Evolutionary conservation across 2,797 vertebrate genomes (phyloP), one percentile per base, ranked within the genome.

Genomic region (Typhlichthys eigenmanni): DNA sequence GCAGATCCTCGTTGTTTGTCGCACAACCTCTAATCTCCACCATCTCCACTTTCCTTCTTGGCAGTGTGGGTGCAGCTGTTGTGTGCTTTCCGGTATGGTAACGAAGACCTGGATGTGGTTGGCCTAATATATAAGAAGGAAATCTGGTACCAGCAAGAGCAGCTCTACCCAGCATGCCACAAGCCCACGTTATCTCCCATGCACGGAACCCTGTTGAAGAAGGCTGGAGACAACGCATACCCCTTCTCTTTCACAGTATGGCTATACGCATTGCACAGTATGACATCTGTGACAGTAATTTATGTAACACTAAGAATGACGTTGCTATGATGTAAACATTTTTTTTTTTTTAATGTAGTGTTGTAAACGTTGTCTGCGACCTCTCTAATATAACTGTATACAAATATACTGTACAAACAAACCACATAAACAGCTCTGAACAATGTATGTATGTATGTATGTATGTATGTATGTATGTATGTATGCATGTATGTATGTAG

Each of bases 51-150:
- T 19, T 19, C 19, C 19, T 14, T 2, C 29, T 38, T 58, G 46
- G 64, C 85, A 98, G 97, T 95, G 66, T 98, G 94, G 0, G 91
- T 97, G 78, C 93, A 90, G 0, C 73, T 98, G 87, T 90, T 92
- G 0, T 97, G 96, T 59, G 96, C 95, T 1, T 99, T 99, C 75
- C 94, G 94, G 46, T 98, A 97, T 0, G 96, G 96, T 34, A 93
- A 89, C 0, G 96, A 98, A 0, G 96, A 98, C 84, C 89, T 98
- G 74, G 95, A 97, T 0, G 94, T 98, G 53, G 95, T 98, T 1
- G 96, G 95, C 1, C 63, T 98, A 77, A 92, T 90, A 69, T 98
- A 96, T 88, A 91, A 93, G 78, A 98, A 97, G 93, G 95, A 98
- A 84, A 91, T 99, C 80, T 97, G 95, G 19, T 77, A 94, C 49